phyloP scores from a whole-genome alignment of 2,797 vertebrate species.

The Hyperoplus immaculatus region DNA sequence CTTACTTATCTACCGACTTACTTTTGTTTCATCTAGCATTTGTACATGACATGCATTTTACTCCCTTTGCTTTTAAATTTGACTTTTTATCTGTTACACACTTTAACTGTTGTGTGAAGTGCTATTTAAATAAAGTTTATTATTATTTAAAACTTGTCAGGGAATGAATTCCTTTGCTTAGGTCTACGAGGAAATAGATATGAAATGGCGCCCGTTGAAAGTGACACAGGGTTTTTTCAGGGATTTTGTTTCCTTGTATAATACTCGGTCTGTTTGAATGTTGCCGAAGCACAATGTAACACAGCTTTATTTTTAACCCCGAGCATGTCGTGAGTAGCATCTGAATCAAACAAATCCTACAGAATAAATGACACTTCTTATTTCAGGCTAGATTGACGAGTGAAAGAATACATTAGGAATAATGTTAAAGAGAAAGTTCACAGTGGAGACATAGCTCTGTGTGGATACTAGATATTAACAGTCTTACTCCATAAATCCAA shows the following conservation, averaged over 20 bases:
- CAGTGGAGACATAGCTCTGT: background rate
- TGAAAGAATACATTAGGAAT: background rate
- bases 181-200: background rate
- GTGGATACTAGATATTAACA: background rate
- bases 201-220: background rate
- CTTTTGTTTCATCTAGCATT: too few relatives aligned
- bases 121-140: too few relatives aligned
- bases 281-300: background rate
- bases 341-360: background rate
- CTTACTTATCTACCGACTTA: too few relatives aligned
- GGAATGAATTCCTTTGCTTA: background rate
- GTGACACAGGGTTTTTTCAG: background rate
- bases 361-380: background rate
- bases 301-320: background rate
- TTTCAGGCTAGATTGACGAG: background rate
- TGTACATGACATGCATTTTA: too few relatives aligned
- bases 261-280: background rate
- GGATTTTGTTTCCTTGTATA: background rate
- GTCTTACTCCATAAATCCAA: background rate
- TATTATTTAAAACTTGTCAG: background rate
- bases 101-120: too few relatives aligned
- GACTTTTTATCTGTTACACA: too few relatives aligned
- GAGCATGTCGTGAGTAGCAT: background rate
- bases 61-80: too few relatives aligned
- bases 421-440: background rate